phyloP scores from a whole-genome alignment of 2,113 vertebrate species.

The Mormoops blainvillei region DNA sequence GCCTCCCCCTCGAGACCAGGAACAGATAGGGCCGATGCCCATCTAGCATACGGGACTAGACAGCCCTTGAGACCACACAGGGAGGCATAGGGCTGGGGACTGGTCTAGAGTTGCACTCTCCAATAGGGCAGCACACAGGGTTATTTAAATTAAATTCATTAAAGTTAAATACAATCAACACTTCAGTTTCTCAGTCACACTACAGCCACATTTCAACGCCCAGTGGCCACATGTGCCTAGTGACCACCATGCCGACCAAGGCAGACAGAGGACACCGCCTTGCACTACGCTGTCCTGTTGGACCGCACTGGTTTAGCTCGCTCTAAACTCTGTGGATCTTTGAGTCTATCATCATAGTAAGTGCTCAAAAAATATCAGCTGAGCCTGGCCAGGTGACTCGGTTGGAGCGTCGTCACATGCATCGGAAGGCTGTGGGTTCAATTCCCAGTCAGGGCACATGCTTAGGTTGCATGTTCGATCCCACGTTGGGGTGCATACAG shows the following conservation, averaged over 20 bases:
- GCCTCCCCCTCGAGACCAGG: neutral
- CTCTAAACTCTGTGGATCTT: neutral
- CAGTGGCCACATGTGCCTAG: neutral
- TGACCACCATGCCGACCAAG: neutral
- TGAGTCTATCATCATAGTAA: neutral
- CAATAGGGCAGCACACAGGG: rapidly evolving
- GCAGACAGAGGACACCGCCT: neutral
- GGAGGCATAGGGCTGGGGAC: neutral
- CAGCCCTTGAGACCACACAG: neutral
- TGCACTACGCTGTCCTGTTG: rapidly evolving
- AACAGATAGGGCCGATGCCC: neutral
- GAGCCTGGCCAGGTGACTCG: neutral
- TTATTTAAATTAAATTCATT: neutral
- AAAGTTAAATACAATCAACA: neutral
- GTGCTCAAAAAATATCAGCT: neutral
- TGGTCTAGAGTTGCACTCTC: neutral
- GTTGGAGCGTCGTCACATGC: too few relatives aligned
- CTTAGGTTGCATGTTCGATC: too few relatives aligned
- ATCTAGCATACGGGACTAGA: neutral
- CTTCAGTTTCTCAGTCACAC: neutral
- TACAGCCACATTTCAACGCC: neutral
- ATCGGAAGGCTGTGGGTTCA: too few relatives aligned
- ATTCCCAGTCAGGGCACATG: too few relatives aligned
- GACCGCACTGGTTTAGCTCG: too few relatives aligned
- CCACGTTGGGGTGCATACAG: too few relatives aligned